Percentiles rank a stretch among this genome's conserved stretches.
Conservation (phyloP, 2,113 vertebrate genomes). For the Silurus glanis region DNA sequence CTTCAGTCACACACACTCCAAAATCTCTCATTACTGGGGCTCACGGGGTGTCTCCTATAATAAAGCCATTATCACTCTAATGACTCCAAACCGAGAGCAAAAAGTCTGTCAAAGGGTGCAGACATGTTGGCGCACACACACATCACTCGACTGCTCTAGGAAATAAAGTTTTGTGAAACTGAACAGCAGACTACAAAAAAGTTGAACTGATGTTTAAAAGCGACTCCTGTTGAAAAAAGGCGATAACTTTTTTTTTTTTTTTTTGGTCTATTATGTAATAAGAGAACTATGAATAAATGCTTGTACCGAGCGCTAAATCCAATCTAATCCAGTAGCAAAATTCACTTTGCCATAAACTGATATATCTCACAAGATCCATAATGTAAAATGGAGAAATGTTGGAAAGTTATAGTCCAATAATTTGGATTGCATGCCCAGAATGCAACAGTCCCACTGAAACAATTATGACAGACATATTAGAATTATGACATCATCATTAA, state of each 20-base stretch:
- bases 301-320: not conserved
- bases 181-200: not conserved
- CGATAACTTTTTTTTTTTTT: not conserved
- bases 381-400: not conserved
- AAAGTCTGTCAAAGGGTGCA: conserved; percentile 59
- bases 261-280: not conserved
- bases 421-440: not conserved
- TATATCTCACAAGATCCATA: not conserved
- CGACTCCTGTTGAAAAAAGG: not conserved
- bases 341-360: not conserved
- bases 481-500: no score
- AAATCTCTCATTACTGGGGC: conserved; percentile 58
- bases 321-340: not conserved
- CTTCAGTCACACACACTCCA: conserved; percentile 61
- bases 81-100: conserved; percentile 65
- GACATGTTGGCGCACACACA: not conserved
- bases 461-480: no score
- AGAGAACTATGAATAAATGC: not conserved
- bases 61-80: conserved; percentile 74
- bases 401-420: not conserved
- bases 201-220: not conserved
- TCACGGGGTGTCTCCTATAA: conserved; percentile 66
- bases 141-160: not conserved
- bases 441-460: no score
- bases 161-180: conserved; percentile 17